These are phyloP conservation scores for Sylvilagus bachmani DNA, from an alignment of 2,113 vertebrate genomes.

Conservation along the genomic window DNA sequence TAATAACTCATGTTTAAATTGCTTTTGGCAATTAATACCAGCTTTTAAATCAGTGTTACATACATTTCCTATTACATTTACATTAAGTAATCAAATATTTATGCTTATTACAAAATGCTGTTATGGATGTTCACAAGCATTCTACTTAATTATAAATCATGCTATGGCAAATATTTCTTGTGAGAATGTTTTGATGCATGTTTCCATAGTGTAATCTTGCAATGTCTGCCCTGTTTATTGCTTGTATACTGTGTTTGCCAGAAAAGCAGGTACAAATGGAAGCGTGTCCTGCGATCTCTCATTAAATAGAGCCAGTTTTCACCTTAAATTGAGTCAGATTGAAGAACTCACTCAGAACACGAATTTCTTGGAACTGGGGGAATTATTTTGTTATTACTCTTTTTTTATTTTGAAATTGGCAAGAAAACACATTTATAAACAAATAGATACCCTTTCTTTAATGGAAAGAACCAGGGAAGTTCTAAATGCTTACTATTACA, in stretches of 20 bases:
- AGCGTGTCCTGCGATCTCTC: not conserved
- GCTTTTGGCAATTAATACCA: conserved; percentile 39
- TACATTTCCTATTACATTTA: conserved; percentile 34
- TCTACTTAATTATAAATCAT: conserved; percentile 22
- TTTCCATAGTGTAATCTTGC: not conserved
- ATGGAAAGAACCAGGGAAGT: conserved; percentile 29
- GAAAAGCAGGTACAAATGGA: not conserved
- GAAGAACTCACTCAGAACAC: conserved; percentile 46
- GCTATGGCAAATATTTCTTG: not conserved
- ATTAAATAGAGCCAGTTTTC: conserved; percentile 3
- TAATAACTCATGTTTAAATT: conserved; percentile 49
- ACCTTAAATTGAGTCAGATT: not conserved
- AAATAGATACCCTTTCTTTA: conserved; percentile 46
- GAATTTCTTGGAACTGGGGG: not conserved
- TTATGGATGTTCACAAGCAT: conserved; percentile 19
- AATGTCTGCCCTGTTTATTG: not conserved
- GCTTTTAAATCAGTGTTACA: conserved; percentile 46
- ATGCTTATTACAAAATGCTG: not conserved
- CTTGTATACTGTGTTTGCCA: not conserved
- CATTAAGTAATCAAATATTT: conserved; percentile 45
- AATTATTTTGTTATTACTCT: not conserved
- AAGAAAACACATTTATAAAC: not conserved
- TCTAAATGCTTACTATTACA: conserved; percentile 1
- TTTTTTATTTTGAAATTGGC: not conserved
- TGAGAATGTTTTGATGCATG: not conserved